Evolutionary conservation across 1,140 invertebrate genomes (phyloP).

Genomic region (Trissolcus basalis): DNA sequence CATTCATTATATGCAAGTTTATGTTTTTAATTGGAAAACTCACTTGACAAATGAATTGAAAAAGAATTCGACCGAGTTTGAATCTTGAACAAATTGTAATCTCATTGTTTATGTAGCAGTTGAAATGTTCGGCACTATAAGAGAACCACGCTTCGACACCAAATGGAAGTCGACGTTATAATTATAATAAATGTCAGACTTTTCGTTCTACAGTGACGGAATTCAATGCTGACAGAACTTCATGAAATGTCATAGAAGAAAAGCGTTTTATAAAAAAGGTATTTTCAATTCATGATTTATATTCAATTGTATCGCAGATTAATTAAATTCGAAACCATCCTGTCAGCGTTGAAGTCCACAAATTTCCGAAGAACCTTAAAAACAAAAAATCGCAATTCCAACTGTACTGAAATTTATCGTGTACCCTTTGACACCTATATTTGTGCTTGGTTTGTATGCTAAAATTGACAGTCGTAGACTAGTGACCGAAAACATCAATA

Average conservation of each 20-base stretch:
- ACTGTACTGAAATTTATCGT: conserved; percentile 33
- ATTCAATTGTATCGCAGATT: too few relatives aligned
- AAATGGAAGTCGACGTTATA: conserved; percentile 7
- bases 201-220: conserved; percentile 23
- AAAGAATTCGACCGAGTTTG: conserved; percentile 17
- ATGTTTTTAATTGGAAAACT: too few relatives aligned
- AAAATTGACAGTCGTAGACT: conserved; percentile 49
- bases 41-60: neutral
- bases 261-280: too few relatives aligned
- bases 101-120: conserved; percentile 21
- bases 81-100: conserved; percentile 11
- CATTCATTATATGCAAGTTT: too few relatives aligned
- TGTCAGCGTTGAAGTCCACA: too few relatives aligned
- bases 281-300: too few relatives aligned
- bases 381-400: conserved; percentile 29
- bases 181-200: conserved; percentile 36
- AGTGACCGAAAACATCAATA: too few relatives aligned
- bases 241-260: too few relatives aligned
- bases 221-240: too few relatives aligned
- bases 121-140: conserved; percentile 16
- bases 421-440: conserved; percentile 28
- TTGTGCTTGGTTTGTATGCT: conserved; percentile 39
- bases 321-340: too few relatives aligned
- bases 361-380: neutral
- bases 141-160: conserved; percentile 13